Base-by-base conservation (phyloP, 1,140 invertebrate species). In the Plutomurus gul region DNA sequence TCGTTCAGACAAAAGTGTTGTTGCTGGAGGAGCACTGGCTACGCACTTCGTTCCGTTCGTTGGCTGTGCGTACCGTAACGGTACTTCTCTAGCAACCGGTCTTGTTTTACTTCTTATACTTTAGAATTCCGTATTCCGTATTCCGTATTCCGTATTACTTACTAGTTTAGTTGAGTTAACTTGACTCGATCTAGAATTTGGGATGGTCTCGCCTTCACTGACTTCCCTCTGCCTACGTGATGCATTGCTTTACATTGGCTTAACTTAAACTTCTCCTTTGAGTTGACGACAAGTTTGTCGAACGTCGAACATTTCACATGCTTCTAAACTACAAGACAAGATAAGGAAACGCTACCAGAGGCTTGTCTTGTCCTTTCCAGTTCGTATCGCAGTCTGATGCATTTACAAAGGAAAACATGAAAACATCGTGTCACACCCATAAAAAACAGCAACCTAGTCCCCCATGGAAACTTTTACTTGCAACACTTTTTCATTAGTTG, bases 261-360 rank as follows among this genome's bases (percentile, higher is more conserved):
- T 51, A 51, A 36, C 56, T 65, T 65, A 65, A 65, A 65, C 30
- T 65, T 65, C 27, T n/a, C 30, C 27, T 51, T 16, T 33, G 27
- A 30, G 27, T 30, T 65, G 56, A 65, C 56, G 56, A 65, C 56
- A 65, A 65, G 56, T 65, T 65, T 65, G 56, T 65, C 56, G 56
- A 65, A 65, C 56, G 36, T 65, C 30, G 11, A 65, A 27, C 56
- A 33, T 65, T 65, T 65, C 13, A 65, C 16, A 16, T 65, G 22
- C 56, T n/a, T 33, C 56, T 65, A 65, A 65, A 65, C 56, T 33
- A 27, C 25, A 65, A 65, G 56, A 65, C 56, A 65, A 65, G 56
- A 65, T 65, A 65, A 65, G 13, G 56, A 30, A 65, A 65, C 36
- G 56, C 36, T 65, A 33, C 27, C 56, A 65, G 27, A n/a, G n/a